Evolutionary conservation across 2,113 vertebrate species (phyloP), one percentile per base, ranked within the genome.

Genomic region (Cyanocitta stelleri): DNA sequence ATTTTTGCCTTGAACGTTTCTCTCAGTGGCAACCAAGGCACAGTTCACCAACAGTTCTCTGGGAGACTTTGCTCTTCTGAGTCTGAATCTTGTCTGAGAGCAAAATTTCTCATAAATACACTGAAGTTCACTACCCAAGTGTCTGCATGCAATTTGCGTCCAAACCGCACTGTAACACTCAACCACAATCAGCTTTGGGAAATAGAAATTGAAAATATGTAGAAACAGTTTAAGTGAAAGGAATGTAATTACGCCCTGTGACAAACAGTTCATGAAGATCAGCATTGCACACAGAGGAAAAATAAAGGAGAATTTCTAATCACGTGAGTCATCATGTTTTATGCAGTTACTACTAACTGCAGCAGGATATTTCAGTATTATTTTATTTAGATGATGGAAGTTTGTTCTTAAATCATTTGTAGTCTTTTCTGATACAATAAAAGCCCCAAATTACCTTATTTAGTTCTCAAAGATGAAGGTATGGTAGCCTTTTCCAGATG

Each of bases 311-410:
- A 74, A 85, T 87, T 92, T 75, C 84, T 94, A 55, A 81, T 59
- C 83, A 84, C 1, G 2, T 33, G 30, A 93, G n/a, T 74, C 81
- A 67, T 75, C 52, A 11, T 80, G 51, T 85, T 93, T 93, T 93
- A 79, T 84, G 85, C 83, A 94, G 51, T 86, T 92, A 79, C 75
- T 80, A 78, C 87, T 85, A 93, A 85, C 39, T 87, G 32, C 68
- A 78, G 56, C 51, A 81, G 44, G 66, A 51, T 95, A 92, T 87
- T 90, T 96, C 66, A 66, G 41, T 63, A 44, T 80, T 93, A 81
- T 88, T 92, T 93, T 93, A 88, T 89, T 80, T 90, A 87, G 76
- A 43, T 61, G 32, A 58, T 83, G 51, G 55, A 96, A 90, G 80
- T 84, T 91, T 79, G 56, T 96, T 79, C 90, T 93, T 75, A 61